Evolutionary conservation across 2,888 invertebrate genomes (phyloP).

Genomic region (Seira ritae): DNA sequence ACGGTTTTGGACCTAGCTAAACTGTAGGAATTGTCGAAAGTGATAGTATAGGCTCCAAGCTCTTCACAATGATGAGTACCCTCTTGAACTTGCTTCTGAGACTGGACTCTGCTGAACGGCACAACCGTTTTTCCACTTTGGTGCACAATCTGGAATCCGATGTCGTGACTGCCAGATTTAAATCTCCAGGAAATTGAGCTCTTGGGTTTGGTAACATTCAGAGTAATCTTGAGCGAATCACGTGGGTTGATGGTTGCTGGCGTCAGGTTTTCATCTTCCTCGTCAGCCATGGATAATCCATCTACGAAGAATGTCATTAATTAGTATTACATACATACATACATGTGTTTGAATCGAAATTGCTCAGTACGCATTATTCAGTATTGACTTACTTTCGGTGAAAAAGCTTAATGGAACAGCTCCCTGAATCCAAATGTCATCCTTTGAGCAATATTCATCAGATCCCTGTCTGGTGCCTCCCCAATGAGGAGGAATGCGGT

Average conservation of each 20-base stretch:
- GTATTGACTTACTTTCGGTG: constrained; percentile 49
- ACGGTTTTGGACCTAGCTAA: constrained; percentile 47
- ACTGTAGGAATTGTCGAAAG: constrained; percentile 62
- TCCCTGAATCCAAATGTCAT: constrained; percentile 40
- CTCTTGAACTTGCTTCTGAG: constrained; percentile 48
- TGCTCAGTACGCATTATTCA: too few species aligned
- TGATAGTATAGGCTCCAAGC: constrained; percentile 52
- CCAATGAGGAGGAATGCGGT: constrained; percentile 56
- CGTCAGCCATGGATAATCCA: not conserved
- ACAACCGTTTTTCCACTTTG: constrained; percentile 14
- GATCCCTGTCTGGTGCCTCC: constrained; percentile 50
- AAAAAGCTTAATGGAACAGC: constrained; percentile 54
- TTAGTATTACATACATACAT: not conserved
- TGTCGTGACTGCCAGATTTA: constrained; percentile 41
- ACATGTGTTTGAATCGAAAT: too few species aligned
- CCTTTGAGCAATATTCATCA: constrained; percentile 58
- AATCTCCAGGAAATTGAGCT: constrained; percentile 51
- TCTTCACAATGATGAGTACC: constrained; percentile 35
- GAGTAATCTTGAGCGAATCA: constrained; percentile 32
- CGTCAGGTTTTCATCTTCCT: constrained; percentile 34
- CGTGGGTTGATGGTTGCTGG: constrained; percentile 42
- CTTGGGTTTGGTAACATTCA: constrained; percentile 34
- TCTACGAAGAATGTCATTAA: not conserved
- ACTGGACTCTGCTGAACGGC: constrained; percentile 34
- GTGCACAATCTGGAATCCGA: constrained; percentile 42